A percentile compares a stretch with the other conserved stretches of the same genome.
phyloP scores from a whole-genome alignment of 2,113 vertebrate species.

The Rhegmatorhina hoffmannsi region DNA sequence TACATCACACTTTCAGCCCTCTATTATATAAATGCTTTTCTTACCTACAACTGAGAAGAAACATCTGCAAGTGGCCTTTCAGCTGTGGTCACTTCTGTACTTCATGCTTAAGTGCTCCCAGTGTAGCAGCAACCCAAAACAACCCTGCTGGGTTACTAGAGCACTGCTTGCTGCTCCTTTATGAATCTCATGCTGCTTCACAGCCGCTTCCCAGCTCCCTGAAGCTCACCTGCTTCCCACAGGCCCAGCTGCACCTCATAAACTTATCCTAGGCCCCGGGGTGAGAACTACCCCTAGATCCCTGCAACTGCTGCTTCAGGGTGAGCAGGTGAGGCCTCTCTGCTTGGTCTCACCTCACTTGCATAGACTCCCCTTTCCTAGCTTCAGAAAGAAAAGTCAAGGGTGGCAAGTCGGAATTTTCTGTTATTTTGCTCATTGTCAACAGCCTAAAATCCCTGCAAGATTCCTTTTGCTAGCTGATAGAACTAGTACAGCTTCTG shows the following conservation, averaged over 20 bases:
- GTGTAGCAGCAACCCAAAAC: background rate
- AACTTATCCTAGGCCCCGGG: background rate
- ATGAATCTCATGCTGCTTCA: background rate
- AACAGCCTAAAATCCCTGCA: background rate
- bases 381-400: background rate
- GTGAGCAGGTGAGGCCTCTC: background rate
- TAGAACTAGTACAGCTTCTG: background rate
- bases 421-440: background rate
- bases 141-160: rapidly evolving
- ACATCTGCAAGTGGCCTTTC: background rate
- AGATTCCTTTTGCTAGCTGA: background rate
- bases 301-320: background rate
- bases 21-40: background rate
- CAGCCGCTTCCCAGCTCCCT: background rate
- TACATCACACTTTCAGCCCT: background rate
- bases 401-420: background rate
- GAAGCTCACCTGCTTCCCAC: background rate
- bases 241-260: background rate
- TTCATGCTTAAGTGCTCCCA: background rate
- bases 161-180: background rate
- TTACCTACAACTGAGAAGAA: slow-evolving; percentile 16
- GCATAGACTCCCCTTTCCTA: background rate
- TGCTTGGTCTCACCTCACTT: background rate
- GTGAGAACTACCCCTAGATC: background rate
- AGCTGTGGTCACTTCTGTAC: background rate